Base-by-base conservation (phyloP, 2,113 vertebrate genomes). In the Heptranchias perlo region DNA sequence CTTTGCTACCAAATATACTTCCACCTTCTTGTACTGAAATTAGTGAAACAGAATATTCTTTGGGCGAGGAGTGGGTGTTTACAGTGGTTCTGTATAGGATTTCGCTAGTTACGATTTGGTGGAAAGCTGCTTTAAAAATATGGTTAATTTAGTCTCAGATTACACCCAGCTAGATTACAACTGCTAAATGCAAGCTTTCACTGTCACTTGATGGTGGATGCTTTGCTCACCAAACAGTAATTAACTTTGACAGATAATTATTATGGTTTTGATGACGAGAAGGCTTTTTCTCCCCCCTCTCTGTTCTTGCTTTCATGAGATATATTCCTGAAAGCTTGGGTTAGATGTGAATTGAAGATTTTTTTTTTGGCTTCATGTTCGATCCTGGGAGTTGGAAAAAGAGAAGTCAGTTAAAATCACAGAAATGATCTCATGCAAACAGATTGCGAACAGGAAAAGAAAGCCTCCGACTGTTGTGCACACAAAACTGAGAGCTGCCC, bases 161-260 rank as follows among this genome's bases (percentile, higher is more conserved):
- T 98, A 97, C 97, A 98, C 97, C 96, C 61, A 69, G 97, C 97
- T 98, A 97, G 97, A 97, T 97, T 96, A 97, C 97, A 98, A 97
- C 97, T 49, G 96, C 96, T 96, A 97, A 97, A 96, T 97, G 95
- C 96, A 97, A 97, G 96, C 97, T 97, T 97, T 97, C 97, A 97
- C 97, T 98, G 98, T 98, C 98, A 97, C 97, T 96, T 97, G 97
- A 97, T 97, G 97, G 98, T 98, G 98, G 98, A 98, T 97, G 97
- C 97, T 97, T 97, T 98, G 97, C 97, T 97, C 97, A 97, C 97
- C 97, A 97, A 98, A 97, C 97, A 97, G 97, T 98, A 98, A 98
- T 98, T 98, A 98, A 97, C 97, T 98, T 98, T 98, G 98, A 98
- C 98, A 98, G 97, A 97, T 98, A 98, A 98, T 98, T 98, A 98